Conservation (phyloP, 1,140 invertebrate genomes). For the Drosophila albomicans region DNA sequence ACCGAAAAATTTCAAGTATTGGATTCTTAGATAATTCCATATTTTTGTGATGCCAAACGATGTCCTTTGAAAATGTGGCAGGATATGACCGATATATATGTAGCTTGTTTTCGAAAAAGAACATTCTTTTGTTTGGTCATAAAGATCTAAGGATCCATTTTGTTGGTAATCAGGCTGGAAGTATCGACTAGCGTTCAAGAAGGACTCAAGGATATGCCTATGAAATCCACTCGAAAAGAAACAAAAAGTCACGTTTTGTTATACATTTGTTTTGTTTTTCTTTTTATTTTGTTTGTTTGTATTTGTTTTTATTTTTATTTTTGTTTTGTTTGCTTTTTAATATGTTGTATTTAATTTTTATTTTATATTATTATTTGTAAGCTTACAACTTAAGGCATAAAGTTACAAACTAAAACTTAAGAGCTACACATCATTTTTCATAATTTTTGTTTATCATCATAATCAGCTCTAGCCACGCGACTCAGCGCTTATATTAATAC, state of each 20-base stretch:
- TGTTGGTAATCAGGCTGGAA: too few species aligned
- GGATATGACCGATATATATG: too few species aligned
- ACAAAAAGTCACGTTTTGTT: slow-evolving; percentile 51
- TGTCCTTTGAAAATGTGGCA: too few species aligned
- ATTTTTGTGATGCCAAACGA: neutral
- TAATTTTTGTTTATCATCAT: slow-evolving; percentile 46
- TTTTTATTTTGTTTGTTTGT: slow-evolving; percentile 66
- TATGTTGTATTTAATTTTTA: slow-evolving; percentile 83
- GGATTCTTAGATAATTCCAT: too few species aligned
- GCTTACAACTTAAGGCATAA: slow-evolving; percentile 84
- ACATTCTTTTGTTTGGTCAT: too few species aligned
- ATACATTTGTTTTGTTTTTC: slow-evolving; percentile 71
- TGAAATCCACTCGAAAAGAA: neutral
- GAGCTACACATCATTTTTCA: slow-evolving; percentile 65
- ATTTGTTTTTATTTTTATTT: slow-evolving; percentile 62
- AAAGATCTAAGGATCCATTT: neutral
- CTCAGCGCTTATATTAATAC: slow-evolving; percentile 26
- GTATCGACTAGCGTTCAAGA: too few species aligned
- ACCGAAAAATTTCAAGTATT: too few species aligned
- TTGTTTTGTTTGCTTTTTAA: slow-evolving; percentile 76
- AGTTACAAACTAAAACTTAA: slow-evolving; percentile 82
- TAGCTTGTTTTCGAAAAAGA: too few species aligned
- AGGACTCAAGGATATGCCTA: neutral
- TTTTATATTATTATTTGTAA: slow-evolving; percentile 79
- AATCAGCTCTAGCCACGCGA: slow-evolving; percentile 56